phyloP scores from a whole-genome alignment of 2,797 vertebrate species.

The Danionella dracula region DNA sequence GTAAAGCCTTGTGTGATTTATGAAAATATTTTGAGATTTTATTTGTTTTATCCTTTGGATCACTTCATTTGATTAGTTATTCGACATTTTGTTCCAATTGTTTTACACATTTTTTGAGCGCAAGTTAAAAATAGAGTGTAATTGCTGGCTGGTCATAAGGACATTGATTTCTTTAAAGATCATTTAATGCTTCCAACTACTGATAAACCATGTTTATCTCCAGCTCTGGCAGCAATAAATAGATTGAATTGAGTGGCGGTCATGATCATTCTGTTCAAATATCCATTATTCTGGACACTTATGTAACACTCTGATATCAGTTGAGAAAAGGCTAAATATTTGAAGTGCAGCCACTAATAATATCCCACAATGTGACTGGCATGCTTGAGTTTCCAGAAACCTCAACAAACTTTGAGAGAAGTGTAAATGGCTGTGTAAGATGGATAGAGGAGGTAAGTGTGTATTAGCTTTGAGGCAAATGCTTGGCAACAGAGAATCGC shows the following conservation, averaged over 20 bases:
- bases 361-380: neutral
- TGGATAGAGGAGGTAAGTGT: neutral
- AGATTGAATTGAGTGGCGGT: constrained; percentile 18
- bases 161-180: constrained; percentile 37
- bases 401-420: constrained; percentile 37
- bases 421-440: constrained; percentile 7
- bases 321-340: constrained; percentile 3
- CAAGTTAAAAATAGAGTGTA: constrained; percentile 2
- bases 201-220: constrained; percentile 34
- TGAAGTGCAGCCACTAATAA: neutral
- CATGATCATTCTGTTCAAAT: constrained; percentile 30
- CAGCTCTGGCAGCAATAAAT: constrained; percentile 30
- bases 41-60: too few species aligned
- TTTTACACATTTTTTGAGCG: neutral
- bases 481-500: constrained; percentile 42
- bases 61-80: too few species aligned
- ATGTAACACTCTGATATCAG: neutral
- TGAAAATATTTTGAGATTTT: too few species aligned
- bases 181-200: constrained; percentile 12
- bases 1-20: constrained; percentile 70
- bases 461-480: constrained; percentile 19
- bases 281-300: constrained; percentile 18
- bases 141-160: constrained; percentile 7
- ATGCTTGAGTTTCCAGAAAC: constrained; percentile 43
- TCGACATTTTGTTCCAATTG: too few species aligned